Percentiles rank a stretch among this genome's conserved stretches.
These are phyloP conservation scores for Elaphurus davidianus DNA, from an alignment of 2,113 vertebrate species.

Conservation along the genomic window DNA sequence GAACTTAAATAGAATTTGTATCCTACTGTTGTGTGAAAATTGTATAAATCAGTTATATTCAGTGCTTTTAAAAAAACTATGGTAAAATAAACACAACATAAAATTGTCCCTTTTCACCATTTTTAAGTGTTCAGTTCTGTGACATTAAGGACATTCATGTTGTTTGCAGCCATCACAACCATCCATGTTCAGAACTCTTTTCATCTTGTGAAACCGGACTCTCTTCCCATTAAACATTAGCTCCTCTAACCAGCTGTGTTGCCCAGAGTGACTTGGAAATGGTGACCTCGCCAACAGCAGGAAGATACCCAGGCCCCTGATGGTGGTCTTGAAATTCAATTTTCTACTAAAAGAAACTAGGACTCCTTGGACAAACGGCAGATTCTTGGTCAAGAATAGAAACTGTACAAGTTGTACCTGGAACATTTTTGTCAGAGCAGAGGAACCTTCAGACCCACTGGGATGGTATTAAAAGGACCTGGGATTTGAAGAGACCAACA, in stretches of 20 bases:
- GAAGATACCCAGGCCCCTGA: no score
- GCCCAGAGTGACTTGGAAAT: background rate
- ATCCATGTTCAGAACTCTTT: background rate
- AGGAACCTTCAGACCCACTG: background rate
- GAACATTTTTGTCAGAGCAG: background rate
- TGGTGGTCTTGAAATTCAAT: background rate
- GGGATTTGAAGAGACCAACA: background rate
- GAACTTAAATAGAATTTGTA: background rate
- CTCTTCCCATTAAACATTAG: background rate
- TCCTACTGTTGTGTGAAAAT: background rate
- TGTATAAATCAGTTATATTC: background rate
- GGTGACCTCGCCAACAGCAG: background rate
- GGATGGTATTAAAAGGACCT: background rate
- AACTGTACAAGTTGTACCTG: background rate
- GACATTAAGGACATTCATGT: no score
- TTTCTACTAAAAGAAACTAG: background rate
- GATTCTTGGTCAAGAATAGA: background rate
- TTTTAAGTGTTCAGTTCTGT: background rate
- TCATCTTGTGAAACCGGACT: background rate
- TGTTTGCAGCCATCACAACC: background rate
- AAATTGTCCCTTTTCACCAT: background rate
- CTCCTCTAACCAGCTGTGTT: background rate
- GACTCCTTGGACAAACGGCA: background rate
- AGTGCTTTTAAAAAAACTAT: background rate
- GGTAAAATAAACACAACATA: background rate